Evolutionary conservation across 2,113 vertebrate genomes (phyloP).

Genomic region (Petrocephalus zakoni): DNA sequence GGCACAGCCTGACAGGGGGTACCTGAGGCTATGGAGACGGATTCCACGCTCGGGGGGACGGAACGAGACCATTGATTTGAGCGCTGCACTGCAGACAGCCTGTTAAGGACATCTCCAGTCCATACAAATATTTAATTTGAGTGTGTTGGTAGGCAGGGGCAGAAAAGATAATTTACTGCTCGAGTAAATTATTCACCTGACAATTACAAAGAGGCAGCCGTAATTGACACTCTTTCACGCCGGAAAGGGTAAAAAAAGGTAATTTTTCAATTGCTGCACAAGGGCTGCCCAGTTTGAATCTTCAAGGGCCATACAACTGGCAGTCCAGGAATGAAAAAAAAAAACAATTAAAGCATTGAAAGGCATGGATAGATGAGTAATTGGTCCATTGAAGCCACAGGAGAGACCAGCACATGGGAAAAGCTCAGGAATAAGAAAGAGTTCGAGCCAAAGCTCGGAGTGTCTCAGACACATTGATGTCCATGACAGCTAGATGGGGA

Average conservation of each 20-base stretch:
- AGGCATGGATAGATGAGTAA: neutral
- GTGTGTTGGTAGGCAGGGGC: neutral
- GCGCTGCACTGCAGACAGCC: neutral
- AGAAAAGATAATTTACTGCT: constrained; percentile 10
- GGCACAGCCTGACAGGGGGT: neutral
- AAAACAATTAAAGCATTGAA: constrained; percentile 9
- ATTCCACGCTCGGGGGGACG: neutral
- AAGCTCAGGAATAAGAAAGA: constrained; percentile 5
- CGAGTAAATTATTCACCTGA: constrained; percentile 32
- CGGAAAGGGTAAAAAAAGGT: constrained; percentile 24
- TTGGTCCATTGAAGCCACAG: neutral
- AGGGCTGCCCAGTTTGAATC: constrained; percentile 18
- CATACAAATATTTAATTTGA: constrained; percentile 24
- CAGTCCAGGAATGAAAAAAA: neutral
- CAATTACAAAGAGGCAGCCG: constrained; percentile 25
- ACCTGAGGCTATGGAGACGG: neutral
- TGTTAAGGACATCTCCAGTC: neutral
- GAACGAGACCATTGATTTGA: neutral
- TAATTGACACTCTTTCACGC: constrained; percentile 24
- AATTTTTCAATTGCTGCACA: constrained; percentile 23
- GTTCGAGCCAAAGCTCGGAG: neutral
- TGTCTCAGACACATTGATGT: constrained; percentile 6
- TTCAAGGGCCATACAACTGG: constrained; percentile 5
- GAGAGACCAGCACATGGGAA: neutral
- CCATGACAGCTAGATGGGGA: neutral